Conservation (phyloP, 2,113 vertebrate genomes). For the Stercorarius parasiticus region DNA sequence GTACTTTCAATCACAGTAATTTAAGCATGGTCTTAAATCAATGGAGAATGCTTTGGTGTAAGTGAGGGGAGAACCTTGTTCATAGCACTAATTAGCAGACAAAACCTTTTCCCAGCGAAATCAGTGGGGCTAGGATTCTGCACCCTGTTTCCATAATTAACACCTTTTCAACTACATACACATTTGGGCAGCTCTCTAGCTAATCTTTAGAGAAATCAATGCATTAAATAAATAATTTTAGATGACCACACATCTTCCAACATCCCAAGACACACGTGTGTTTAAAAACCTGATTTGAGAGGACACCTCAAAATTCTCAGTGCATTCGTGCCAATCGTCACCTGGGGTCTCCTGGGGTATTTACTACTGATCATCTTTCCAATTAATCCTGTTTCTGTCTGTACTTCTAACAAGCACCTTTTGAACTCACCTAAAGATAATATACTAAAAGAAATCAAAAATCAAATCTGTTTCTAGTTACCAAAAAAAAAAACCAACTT, state of each 20-base stretch:
- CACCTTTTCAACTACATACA: background rate
- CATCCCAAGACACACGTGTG: background rate
- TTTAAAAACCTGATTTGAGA: background rate
- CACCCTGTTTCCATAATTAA: background rate
- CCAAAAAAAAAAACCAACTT: background rate
- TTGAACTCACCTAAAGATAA: background rate
- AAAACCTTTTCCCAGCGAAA: background rate
- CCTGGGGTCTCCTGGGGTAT: background rate
- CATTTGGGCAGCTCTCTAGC: background rate
- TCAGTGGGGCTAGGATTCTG: background rate
- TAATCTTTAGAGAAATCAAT: background rate
- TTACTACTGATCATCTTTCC: background rate
- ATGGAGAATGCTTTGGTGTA: background rate
- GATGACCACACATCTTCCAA: background rate
- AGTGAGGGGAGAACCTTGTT: background rate
- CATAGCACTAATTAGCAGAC: background rate
- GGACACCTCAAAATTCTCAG: background rate
- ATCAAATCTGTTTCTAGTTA: background rate
- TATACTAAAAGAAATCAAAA: background rate
- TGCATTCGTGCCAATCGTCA: accelerated
- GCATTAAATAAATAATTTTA: background rate
- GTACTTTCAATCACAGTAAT: background rate
- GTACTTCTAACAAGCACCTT: background rate
- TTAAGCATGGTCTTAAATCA: background rate
- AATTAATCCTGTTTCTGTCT: background rate